Evolutionary conservation across 2,888 invertebrate species (phyloP).

Genomic region (Amblyteles armatorius): DNA sequence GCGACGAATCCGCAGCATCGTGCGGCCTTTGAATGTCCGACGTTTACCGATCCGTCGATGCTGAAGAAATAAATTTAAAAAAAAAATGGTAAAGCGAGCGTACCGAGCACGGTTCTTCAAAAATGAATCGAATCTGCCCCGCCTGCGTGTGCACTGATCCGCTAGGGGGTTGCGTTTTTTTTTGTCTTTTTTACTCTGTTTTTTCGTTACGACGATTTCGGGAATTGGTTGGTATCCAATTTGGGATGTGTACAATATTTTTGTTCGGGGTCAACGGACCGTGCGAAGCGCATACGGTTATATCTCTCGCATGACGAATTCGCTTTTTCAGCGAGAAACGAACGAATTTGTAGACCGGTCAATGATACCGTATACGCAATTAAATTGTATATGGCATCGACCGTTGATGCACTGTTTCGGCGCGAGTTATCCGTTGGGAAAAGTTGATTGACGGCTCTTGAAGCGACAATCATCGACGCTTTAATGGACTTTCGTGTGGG

Average conservation of each 20-base stretch:
- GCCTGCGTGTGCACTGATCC: neutral
- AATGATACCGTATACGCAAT: conserved; percentile 42
- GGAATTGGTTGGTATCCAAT: conserved; percentile 16
- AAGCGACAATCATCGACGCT: conserved; percentile 39
- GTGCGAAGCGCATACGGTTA: neutral
- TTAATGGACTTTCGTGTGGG: neutral
- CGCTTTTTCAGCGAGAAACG: neutral
- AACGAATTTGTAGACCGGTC: neutral
- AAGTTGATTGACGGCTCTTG: conserved; percentile 40
- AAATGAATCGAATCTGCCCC: neutral
- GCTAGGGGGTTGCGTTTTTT: neutral
- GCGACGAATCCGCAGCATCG: neutral
- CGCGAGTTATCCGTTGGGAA: conserved; percentile 24
- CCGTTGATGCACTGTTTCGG: conserved; percentile 28
- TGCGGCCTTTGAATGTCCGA: neutral
- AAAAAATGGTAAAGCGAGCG: neutral
- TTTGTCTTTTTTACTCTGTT: neutral
- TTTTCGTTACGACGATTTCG: too few species aligned
- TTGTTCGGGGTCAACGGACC: conserved; percentile 3
- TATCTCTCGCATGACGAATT: neutral
- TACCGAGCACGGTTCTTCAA: neutral
- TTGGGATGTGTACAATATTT: conserved; percentile 8
- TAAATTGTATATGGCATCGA: conserved; percentile 37
- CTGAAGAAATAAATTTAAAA: conserved; percentile 9
- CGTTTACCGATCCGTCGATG: neutral